Evolutionary conservation across 2,888 invertebrate genomes (phyloP).

Genomic region (Galerucella calmariensis): DNA sequence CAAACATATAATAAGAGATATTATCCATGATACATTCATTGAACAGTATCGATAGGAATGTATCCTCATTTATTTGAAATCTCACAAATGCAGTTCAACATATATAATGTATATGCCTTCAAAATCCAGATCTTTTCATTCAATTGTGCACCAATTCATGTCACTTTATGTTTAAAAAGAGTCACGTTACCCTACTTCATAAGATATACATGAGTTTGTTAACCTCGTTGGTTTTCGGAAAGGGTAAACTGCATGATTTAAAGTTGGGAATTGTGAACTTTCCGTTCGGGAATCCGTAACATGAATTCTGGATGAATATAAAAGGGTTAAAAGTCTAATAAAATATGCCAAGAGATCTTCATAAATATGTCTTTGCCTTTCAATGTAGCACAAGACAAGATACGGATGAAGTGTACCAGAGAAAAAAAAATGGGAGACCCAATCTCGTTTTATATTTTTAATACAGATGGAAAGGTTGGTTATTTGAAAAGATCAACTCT

Average conservation of each 20-base stretch:
- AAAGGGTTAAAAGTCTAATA: conserved; percentile 28
- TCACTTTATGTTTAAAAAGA: conserved; percentile 26
- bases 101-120: not conserved
- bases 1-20: too few relatives aligned
- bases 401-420: not conserved
- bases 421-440: not conserved
- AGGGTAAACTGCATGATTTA: conserved; percentile 36
- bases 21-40: too few relatives aligned
- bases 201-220: conserved; percentile 36
- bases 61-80: not conserved
- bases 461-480: not conserved
- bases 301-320: conserved; percentile 29
- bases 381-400: conserved; percentile 2
- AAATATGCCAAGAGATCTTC: conserved; percentile 20
- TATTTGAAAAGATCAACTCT: not conserved
- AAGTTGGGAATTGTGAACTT: conserved; percentile 33
- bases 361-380: conserved; percentile 21
- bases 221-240: conserved; percentile 25
- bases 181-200: conserved; percentile 29
- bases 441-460: not conserved
- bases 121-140: conserved; percentile 6
- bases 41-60: too few relatives aligned
- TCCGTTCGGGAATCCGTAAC: conserved; percentile 34
- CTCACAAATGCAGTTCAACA: not conserved
- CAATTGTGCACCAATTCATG: conserved; percentile 17